Percentiles rank a stretch among this genome's conserved stretches.
Evolutionary conservation across 2,888 invertebrate genomes (phyloP).

Genomic region (Onchidella celtica): DNA sequence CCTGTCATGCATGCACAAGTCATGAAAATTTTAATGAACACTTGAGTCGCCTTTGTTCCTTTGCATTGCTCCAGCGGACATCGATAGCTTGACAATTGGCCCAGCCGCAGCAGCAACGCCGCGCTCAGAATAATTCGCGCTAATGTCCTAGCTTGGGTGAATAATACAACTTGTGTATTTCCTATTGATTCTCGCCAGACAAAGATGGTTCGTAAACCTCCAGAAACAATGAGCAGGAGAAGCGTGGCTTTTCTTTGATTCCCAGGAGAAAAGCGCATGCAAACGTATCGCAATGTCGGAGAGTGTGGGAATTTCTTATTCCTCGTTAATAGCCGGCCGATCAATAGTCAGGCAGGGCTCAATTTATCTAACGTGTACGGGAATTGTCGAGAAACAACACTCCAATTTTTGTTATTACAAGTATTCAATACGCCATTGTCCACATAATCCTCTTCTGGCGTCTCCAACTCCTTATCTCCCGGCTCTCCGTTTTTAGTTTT

Average conservation of each 20-base stretch:
- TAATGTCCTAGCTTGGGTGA: neutral
- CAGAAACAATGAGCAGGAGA: constrained; percentile 11
- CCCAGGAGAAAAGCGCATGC: constrained; percentile 28
- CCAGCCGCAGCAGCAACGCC: too few relatives aligned
- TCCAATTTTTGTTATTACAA: neutral
- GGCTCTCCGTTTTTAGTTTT: too few relatives aligned
- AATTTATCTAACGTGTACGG: neutral
- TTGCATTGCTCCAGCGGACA: too few relatives aligned
- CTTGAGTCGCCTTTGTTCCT: neutral
- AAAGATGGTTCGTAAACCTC: constrained; percentile 26
- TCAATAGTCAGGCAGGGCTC: constrained; percentile 15
- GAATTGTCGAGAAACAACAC: neutral
- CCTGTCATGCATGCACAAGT: neutral
- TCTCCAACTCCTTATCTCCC: too few relatives aligned
- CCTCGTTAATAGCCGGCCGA: neutral
- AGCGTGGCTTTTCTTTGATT: neutral
- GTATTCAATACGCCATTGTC: too few relatives aligned
- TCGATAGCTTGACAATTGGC: too few relatives aligned
- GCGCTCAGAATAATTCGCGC: constrained; percentile 3
- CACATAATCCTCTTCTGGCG: too few relatives aligned
- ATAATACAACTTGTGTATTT: constrained; percentile 17
- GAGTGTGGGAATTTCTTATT: neutral
- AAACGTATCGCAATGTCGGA: constrained; percentile 24
- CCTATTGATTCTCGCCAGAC: constrained; percentile 16
- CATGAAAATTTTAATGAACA: neutral